Evolutionary conservation across 2,113 vertebrate species (phyloP), one percentile per base, ranked within the genome.

Genomic region (Okapia johnstoni): DNA sequence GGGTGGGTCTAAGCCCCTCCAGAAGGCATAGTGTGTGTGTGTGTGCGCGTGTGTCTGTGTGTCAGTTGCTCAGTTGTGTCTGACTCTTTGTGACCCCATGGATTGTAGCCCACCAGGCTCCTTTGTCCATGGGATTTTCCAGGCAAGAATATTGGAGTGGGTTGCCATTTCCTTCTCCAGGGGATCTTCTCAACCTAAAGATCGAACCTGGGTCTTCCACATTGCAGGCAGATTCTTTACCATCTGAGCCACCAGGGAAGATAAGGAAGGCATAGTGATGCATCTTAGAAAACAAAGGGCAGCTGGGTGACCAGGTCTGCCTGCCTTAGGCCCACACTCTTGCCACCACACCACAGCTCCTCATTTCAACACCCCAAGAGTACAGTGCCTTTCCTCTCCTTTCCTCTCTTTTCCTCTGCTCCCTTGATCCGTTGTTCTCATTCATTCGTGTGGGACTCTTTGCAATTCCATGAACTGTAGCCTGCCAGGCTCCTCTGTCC

Each of bases 21-120:
- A 70, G 36, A 79, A 79, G 54, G 33, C 11, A 33, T 19, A 61
- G 21, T 2, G 11, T 13, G n/a, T 63, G 61, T n/a, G 13, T 70
- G 8, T 3, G 0, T 0, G 4, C 1, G 0, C 0, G 2, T 1
- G 2, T 5, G 17, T 2, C 3, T 11, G 17, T 70, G n/a, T 23
- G 19, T 40, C 40, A 73, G 36, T 40, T 40, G 21, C 36, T 73
- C 66, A 73, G 36, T 40, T 73, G 66, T 73, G 19, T 73, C 66
- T 73, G 19, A 40, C 66, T 73, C 66, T 73, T 40, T 73, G 66
- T 13, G 66, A 73, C 11, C 11, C n/a, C 63, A 66, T n/a, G 33
- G 63, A 66, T 10, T 73, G 66, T 73, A 40, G 66, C 66, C 21
- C 36, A 73, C 66, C 66, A 73, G 66, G 19, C 66, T 40, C 5